phyloP scores from a whole-genome alignment of 1,140 invertebrate species.

The Samia ricini region DNA sequence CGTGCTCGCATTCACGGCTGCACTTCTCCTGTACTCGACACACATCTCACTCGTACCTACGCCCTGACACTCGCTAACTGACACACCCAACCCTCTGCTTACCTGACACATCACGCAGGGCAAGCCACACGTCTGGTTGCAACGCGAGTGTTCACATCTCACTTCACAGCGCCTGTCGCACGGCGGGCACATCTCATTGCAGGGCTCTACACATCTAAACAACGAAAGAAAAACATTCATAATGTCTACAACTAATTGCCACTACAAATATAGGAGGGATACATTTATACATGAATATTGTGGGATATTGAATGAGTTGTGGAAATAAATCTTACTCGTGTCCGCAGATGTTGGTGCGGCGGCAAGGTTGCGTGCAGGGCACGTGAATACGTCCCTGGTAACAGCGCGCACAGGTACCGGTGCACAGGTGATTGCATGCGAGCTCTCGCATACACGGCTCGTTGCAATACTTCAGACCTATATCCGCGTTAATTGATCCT shows the following conservation, averaged over 20 bases:
- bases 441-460: slow-evolving; percentile 69
- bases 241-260: no score
- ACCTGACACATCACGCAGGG: slow-evolving; percentile 81
- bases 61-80: no score
- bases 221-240: no score
- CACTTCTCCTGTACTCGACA: slow-evolving; percentile 81
- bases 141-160: slow-evolving; percentile 79
- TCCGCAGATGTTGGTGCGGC: slow-evolving; percentile 80
- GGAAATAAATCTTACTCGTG: slow-evolving; percentile 84
- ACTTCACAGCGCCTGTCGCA: slow-evolving; percentile 79
- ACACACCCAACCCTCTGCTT: neutral
- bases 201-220: slow-evolving; percentile 33
- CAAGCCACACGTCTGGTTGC: slow-evolving; percentile 78
- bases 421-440: slow-evolving; percentile 80
- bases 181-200: slow-evolving; percentile 80
- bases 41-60: no score
- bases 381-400: slow-evolving; percentile 80
- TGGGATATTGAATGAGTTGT: no score
- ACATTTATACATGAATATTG: no score
- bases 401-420: slow-evolving; percentile 80
- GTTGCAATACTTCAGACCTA: slow-evolving; percentile 57
- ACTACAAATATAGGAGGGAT: no score
- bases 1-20: slow-evolving; percentile 72
- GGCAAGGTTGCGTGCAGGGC: slow-evolving; percentile 80
- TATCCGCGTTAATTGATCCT: neutral